These are phyloP conservation scores for Sebastes alutus DNA, from an alignment of 2,797 vertebrate genomes.

Conservation along the genomic window DNA sequence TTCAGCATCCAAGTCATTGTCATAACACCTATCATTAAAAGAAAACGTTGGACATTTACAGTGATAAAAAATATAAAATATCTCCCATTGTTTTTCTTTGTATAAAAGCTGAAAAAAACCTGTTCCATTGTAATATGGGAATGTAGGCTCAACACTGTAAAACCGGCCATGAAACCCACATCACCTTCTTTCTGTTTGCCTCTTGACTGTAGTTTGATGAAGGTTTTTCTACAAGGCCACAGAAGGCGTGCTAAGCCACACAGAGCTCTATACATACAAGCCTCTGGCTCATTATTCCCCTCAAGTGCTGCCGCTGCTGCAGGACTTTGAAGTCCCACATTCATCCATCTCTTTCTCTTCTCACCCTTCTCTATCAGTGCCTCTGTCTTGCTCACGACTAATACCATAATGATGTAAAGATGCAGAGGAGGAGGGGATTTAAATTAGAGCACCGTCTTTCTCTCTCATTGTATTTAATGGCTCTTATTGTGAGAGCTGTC, in stretches of 20 bases:
- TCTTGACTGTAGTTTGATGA: slow-evolving; percentile 23
- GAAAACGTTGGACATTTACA: background rate
- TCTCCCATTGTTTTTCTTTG: background rate
- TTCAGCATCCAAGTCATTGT: too few relatives aligned
- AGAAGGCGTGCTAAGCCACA: slow-evolving; percentile 55
- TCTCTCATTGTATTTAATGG: slow-evolving; percentile 76
- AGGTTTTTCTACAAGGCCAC: slow-evolving; percentile 14
- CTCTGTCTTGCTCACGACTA: slow-evolving; percentile 43
- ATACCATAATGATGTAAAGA: slow-evolving; percentile 59
- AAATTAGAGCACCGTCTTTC: slow-evolving; percentile 72
- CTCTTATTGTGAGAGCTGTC: slow-evolving; percentile 75
- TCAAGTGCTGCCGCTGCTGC: slow-evolving; percentile 70
- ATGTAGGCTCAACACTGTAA: background rate
- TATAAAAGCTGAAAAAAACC: background rate
- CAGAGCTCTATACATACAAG: slow-evolving; percentile 50
- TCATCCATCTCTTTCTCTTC: slow-evolving; percentile 45
- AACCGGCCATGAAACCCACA: background rate
- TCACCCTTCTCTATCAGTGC: slow-evolving; percentile 27
- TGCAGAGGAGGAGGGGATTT: slow-evolving; percentile 72
- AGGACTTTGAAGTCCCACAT: slow-evolving; percentile 76
- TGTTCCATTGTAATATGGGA: background rate
- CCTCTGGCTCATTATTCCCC: slow-evolving; percentile 69
- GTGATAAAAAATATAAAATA: background rate
- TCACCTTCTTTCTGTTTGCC: slow-evolving; percentile 12
- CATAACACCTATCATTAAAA: background rate